A percentile compares a stretch with the other conserved stretches of the same genome.
Evolutionary conservation across 2,888 invertebrate genomes (phyloP).

Genomic region (Sesia apiformis): DNA sequence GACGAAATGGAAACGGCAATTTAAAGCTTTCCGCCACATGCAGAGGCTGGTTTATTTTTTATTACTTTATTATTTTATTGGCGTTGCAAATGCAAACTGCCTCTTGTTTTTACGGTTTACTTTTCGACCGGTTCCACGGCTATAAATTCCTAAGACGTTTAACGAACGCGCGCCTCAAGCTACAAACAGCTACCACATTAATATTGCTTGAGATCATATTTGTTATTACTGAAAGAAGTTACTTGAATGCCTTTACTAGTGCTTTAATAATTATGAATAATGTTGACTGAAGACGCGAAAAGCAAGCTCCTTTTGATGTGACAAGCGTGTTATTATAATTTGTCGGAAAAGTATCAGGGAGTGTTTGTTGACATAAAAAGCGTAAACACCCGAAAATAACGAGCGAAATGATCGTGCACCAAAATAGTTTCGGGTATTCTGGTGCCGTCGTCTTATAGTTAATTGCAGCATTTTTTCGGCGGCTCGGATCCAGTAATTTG

Average conservation of each 20-base stretch:
- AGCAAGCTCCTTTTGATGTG: conserved; percentile 11
- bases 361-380: conserved; percentile 32
- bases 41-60: conserved; percentile 44
- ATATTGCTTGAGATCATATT: conserved; percentile 51
- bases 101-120: conserved; percentile 58
- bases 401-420: conserved; percentile 54
- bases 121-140: conserved; percentile 45
- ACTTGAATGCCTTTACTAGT: conserved; percentile 20
- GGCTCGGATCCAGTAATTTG: conserved; percentile 68
- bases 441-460: conserved; percentile 45
- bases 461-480: conserved; percentile 70
- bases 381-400: conserved; percentile 56
- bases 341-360: conserved; percentile 20
- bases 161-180: conserved; percentile 43
- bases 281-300: neutral
- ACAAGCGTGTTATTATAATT: conserved; percentile 26
- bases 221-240: conserved; percentile 31
- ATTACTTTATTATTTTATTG: conserved; percentile 64
- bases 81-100: conserved; percentile 50
- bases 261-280: neutral
- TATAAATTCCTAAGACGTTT: conserved; percentile 51
- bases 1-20: conserved; percentile 39
- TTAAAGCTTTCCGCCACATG: conserved; percentile 40
- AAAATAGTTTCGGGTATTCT: conserved; percentile 61
- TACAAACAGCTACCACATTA: conserved; percentile 42